Evolutionary conservation across 1,140 invertebrate genomes (phyloP).

Genomic region (Ceratina japonica): DNA sequence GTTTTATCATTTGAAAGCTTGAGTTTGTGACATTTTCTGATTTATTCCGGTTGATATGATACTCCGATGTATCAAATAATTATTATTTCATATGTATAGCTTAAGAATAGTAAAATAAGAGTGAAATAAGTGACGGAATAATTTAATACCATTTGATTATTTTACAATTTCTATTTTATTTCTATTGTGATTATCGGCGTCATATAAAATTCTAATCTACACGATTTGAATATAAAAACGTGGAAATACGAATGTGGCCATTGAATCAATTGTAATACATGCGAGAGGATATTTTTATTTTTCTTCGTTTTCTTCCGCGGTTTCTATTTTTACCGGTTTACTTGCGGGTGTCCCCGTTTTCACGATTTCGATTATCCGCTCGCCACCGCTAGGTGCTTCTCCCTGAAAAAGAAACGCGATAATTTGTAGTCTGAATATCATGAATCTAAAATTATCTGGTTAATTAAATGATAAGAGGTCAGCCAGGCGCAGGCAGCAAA

Average conservation of each 20-base stretch:
- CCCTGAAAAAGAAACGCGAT: constrained; percentile 65
- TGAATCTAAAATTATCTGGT: neutral
- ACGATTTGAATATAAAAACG: too few species aligned
- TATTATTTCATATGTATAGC: too few species aligned
- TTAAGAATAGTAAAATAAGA: too few species aligned
- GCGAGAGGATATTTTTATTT: neutral
- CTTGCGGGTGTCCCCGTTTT: constrained; percentile 74
- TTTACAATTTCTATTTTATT: neutral
- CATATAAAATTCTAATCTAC: too few species aligned
- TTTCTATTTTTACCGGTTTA: constrained; percentile 60
- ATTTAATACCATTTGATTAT: neutral
- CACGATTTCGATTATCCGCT: constrained; percentile 76
- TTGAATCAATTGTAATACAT: neutral
- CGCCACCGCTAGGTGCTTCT: constrained; percentile 62
- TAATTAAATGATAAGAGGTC: neutral
- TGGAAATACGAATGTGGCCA: too few species aligned
- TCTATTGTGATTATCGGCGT: neutral
- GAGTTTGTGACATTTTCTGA: too few species aligned
- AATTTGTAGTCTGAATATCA: too few species aligned
- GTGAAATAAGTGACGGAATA: too few species aligned
- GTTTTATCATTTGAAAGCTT: neutral
- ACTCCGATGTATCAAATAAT: too few species aligned
- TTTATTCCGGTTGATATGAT: too few species aligned
- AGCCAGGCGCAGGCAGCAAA: constrained; percentile 3
- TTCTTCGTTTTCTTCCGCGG: constrained; percentile 36